phyloP scores from a whole-genome alignment of 2,797 vertebrate species.

The Semotilus atromaculatus region DNA sequence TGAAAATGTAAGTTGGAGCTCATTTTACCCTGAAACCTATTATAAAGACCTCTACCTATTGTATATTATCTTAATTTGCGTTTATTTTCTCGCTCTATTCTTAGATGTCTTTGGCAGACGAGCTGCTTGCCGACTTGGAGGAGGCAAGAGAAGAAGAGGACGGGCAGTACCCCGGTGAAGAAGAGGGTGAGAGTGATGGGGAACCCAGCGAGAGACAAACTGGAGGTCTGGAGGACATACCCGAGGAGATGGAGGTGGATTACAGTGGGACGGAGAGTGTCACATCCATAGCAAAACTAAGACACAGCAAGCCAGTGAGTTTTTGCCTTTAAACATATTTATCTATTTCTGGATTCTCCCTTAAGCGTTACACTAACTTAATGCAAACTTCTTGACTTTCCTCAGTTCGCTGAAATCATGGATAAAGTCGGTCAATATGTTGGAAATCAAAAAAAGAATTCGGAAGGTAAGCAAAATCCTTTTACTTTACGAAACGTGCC shows the following conservation, averaged over 20 bases:
- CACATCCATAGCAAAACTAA: conserved; percentile 88
- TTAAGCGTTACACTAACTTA: background rate
- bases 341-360: background rate
- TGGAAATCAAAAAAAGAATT: conserved; percentile 86
- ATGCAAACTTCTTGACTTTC: background rate
- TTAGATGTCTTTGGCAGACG: conserved; percentile 92
- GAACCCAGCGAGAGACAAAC: conserved; percentile 64
- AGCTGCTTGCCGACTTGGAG: conserved; percentile 91
- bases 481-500: background rate
- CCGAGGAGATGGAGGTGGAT: conserved; percentile 90
- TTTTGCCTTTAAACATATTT: background rate
- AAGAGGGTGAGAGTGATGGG: conserved; percentile 77
- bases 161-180: conserved; percentile 78
- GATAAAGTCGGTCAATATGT: conserved; percentile 86
- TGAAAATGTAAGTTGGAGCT: background rate
- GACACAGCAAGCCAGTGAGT: conserved; percentile 89
- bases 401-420: conserved; percentile 90
- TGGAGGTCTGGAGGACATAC: conserved; percentile 85
- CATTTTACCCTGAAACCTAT: background rate
- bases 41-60: no score
- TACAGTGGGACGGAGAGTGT: conserved; percentile 87
- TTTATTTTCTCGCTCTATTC: background rate
- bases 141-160: conserved; percentile 85
- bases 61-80: background rate
- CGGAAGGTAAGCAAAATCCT: conserved; percentile 78